Percentiles rank a stretch among this genome's conserved stretches.
phyloP scores from a whole-genome alignment of 2,113 vertebrate genomes.

The Carettochelys insculpta region DNA sequence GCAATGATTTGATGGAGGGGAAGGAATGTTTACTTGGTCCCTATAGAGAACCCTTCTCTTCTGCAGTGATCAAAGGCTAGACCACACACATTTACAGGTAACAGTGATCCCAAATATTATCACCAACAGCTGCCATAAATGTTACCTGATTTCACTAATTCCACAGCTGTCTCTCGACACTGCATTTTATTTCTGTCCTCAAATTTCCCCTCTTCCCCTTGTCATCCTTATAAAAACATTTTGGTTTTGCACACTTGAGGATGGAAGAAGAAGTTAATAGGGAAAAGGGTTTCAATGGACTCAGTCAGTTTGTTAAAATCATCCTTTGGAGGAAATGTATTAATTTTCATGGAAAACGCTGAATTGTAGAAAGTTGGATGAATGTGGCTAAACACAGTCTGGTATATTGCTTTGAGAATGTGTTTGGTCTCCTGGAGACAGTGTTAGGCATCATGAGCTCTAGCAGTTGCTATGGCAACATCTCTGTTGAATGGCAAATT shows the following conservation, averaged over 20 bases:
- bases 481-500: conserved; percentile 42
- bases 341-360: conserved; percentile 51
- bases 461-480: conserved; percentile 63
- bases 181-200: neutral
- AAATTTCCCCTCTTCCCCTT: neutral
- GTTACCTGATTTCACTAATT: neutral
- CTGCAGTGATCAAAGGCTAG: neutral
- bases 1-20: neutral
- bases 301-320: conserved; percentile 12
- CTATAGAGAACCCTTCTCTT: neutral
- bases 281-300: neutral
- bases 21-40: neutral
- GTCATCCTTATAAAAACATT: neutral
- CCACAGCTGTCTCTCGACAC: neutral
- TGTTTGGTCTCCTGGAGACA: conserved; percentile 19
- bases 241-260: neutral
- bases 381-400: conserved; percentile 60
- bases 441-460: conserved; percentile 46
- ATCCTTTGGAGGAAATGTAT: neutral
- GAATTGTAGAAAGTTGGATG: conserved; percentile 21
- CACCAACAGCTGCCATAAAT: neutral
- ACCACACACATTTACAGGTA: neutral
- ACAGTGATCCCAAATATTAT: neutral
- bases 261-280: neutral
- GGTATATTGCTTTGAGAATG: conserved; percentile 28